Evolutionary conservation across 2,113 vertebrate species (phyloP).

Genomic region (Jaculus jaculus): DNA sequence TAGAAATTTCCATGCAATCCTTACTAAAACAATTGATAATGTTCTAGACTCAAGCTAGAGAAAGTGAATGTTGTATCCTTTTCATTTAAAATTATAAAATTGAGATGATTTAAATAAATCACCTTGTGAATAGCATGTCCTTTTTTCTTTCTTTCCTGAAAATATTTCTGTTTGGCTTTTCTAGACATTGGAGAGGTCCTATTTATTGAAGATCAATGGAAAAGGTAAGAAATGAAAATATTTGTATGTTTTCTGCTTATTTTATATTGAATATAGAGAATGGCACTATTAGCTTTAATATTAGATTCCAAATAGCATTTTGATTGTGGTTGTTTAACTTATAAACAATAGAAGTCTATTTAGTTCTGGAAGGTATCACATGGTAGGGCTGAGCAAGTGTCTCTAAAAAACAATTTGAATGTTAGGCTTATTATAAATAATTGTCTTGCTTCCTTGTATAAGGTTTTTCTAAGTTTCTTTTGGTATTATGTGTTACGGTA

Average conservation of each 20-base stretch:
- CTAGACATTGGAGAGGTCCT: slow-evolving; percentile 96
- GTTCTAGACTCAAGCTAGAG: background rate
- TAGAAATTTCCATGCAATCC: background rate
- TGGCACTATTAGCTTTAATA: slow-evolving; percentile 19
- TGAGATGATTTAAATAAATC: slow-evolving; percentile 42
- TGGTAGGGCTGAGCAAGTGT: background rate
- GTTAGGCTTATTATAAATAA: slow-evolving; percentile 50
- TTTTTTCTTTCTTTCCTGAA: slow-evolving; percentile 12
- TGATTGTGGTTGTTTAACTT: background rate
- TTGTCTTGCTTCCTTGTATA: background rate
- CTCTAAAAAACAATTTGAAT: slow-evolving; percentile 55
- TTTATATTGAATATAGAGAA: slow-evolving; percentile 24
- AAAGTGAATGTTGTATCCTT: slow-evolving; percentile 16
- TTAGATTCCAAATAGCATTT: background rate
- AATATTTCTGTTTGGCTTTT: slow-evolving; percentile 20
- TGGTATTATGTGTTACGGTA: slow-evolving; percentile 25
- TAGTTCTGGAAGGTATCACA: background rate
- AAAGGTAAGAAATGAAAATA: slow-evolving; percentile 88
- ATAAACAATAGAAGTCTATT: background rate
- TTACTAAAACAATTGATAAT: background rate
- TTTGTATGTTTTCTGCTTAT: slow-evolving; percentile 43
- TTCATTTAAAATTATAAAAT: slow-evolving; percentile 60
- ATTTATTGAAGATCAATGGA: slow-evolving; percentile 95
- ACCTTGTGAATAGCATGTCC: slow-evolving; percentile 2
- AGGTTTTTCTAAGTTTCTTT: slow-evolving; percentile 22